Evolutionary conservation across 2,888 invertebrate genomes (phyloP).

Genomic region (Agrenia bidenticulata): DNA sequence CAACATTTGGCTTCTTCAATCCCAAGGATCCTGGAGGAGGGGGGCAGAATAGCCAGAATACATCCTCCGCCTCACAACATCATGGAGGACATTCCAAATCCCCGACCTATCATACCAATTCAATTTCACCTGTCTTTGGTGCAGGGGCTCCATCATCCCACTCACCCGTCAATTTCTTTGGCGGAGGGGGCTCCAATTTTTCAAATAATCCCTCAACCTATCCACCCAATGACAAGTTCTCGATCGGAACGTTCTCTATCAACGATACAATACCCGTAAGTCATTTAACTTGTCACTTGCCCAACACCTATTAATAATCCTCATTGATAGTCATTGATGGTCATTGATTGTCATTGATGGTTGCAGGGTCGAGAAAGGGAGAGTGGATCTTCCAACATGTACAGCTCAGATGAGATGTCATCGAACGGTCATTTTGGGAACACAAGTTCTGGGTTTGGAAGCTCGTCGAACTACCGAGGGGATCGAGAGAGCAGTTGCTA

Average conservation of each 20-base stretch:
- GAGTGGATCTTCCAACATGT: too few species aligned
- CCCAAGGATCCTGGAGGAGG: slow-evolving; percentile 46
- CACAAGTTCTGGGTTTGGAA: neutral
- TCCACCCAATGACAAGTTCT: slow-evolving; percentile 29
- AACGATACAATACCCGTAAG: slow-evolving; percentile 50
- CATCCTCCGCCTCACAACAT: neutral
- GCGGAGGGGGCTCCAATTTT: too few species aligned
- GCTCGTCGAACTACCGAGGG: neutral
- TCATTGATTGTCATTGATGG: too few species aligned
- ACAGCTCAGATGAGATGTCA: neutral
- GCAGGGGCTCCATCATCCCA: slow-evolving; percentile 48
- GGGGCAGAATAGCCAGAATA: neutral
- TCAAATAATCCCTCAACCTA: slow-evolving; percentile 2
- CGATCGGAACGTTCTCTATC: slow-evolving; percentile 52
- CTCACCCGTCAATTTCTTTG: slow-evolving; percentile 55
- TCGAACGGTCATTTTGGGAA: neutral
- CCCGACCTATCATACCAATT: slow-evolving; percentile 32
- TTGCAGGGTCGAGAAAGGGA: neutral
- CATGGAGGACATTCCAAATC: slow-evolving; percentile 34
- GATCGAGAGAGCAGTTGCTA: neutral
- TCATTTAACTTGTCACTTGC: too few species aligned
- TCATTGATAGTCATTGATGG: too few species aligned
- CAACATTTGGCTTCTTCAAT: slow-evolving; percentile 52
- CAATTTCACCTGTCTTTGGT: slow-evolving; percentile 42
- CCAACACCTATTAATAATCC: too few species aligned